phyloP scores from a whole-genome alignment of 2,797 vertebrate genomes.

The Cygnus olor region DNA sequence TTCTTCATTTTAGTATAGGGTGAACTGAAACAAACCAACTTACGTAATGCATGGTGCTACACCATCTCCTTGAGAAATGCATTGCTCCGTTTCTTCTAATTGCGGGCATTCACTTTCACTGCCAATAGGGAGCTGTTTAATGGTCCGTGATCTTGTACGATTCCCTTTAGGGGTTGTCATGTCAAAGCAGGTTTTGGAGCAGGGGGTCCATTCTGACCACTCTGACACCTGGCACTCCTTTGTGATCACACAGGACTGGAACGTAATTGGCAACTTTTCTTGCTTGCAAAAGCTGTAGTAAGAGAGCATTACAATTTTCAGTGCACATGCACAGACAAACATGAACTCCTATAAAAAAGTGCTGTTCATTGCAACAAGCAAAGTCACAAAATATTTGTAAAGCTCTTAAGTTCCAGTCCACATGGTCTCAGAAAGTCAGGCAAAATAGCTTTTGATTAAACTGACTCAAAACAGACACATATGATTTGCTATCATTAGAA shows the following conservation, averaged over 20 bases:
- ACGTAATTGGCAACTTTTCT: constrained; percentile 87
- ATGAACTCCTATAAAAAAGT: neutral
- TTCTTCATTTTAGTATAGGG: neutral
- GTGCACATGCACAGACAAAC: neutral
- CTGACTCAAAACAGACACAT: neutral
- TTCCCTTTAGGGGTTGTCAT: constrained; percentile 79
- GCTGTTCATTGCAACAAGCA: neutral
- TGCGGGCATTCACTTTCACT: constrained; percentile 83
- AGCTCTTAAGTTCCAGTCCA: neutral
- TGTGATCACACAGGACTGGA: constrained; percentile 92
- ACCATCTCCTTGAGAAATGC: constrained; percentile 82
- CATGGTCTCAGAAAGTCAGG: neutral
- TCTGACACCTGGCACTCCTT: constrained; percentile 91
- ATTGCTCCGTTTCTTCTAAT: constrained; percentile 86
- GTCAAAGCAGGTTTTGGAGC: constrained; percentile 88
- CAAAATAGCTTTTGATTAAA: neutral
- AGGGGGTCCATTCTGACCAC: constrained; percentile 90
- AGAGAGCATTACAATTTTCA: constrained; percentile 49
- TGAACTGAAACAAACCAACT: constrained; percentile 67
- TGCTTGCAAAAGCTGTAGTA: constrained; percentile 87
- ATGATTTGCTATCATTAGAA: neutral
- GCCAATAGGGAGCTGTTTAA: constrained; percentile 87
- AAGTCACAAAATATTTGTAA: neutral
- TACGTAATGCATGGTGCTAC: constrained; percentile 88
- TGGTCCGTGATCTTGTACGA: constrained; percentile 82